phyloP scores from a whole-genome alignment of 2,113 vertebrate species.

The Perca fluviatilis region DNA sequence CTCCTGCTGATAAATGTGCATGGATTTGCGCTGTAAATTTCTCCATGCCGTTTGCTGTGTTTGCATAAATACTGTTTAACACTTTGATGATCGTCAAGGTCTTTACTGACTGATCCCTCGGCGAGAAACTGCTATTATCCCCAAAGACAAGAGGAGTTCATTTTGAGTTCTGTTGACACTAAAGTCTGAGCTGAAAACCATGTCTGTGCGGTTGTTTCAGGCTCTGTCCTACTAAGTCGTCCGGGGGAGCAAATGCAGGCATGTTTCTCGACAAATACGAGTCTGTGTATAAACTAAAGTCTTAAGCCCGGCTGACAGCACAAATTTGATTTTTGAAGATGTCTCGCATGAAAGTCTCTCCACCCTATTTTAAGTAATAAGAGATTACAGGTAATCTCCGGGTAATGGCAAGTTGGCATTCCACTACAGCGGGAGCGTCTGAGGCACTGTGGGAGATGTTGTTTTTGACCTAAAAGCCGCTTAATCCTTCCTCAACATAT shows the following conservation, averaged over 20 bases:
- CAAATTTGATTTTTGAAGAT: conserved; percentile 81
- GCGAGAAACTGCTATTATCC: conserved; percentile 58
- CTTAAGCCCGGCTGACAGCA: conserved; percentile 82
- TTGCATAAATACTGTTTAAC: conserved; percentile 70
- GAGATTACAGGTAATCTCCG: conserved; percentile 82
- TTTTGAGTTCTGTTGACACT: conserved; percentile 68
- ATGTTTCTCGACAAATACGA: conserved; percentile 75
- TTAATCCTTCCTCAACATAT: conserved; percentile 63
- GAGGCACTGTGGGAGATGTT: conserved; percentile 62
- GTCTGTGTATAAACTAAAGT: conserved; percentile 71
- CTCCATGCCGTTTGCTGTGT: conserved; percentile 47
- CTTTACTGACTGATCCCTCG: conserved; percentile 67
- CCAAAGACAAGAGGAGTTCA: conserved; percentile 61
- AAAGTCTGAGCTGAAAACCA: conserved; percentile 64
- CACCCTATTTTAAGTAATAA: conserved; percentile 83
- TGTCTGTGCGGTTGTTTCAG: conserved; percentile 62
- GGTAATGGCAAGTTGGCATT: conserved; percentile 75
- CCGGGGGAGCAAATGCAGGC: conserved; percentile 75
- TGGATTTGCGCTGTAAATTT: conserved; percentile 56
- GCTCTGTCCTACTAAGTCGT: conserved; percentile 57
- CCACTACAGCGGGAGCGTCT: conserved; percentile 43
- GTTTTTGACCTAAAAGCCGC: conserved; percentile 60
- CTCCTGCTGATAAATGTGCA: conserved; percentile 34
- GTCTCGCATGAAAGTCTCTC: conserved; percentile 77
- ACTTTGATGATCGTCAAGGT: conserved; percentile 67